Evolutionary conservation across 2,888 invertebrate species (phyloP).

Genomic region (Dendrolimus pini): DNA sequence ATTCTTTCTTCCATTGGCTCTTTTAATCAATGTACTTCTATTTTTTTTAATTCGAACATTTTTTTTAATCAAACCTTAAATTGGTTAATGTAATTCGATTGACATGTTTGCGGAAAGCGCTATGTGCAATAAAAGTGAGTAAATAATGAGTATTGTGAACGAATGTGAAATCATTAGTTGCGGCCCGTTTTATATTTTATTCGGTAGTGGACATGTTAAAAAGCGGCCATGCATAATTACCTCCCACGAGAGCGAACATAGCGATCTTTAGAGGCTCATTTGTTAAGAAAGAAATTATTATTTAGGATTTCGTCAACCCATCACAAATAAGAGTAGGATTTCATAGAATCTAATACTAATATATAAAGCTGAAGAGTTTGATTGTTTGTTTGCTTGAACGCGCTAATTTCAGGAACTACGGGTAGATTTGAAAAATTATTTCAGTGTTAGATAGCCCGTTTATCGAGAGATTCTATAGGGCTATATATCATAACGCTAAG

Average conservation of each 20-base stretch:
- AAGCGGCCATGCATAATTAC: slow-evolving; percentile 75
- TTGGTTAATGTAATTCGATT: background rate
- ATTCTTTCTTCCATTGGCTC: background rate
- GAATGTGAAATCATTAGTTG: slow-evolving; percentile 61
- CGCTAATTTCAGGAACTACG: too few relatives aligned
- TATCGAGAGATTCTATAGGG: too few relatives aligned
- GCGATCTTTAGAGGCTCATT: slow-evolving; percentile 23
- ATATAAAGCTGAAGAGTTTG: too few relatives aligned
- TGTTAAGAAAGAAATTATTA: background rate
- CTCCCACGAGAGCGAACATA: slow-evolving; percentile 52
- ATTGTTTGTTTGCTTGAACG: too few relatives aligned
- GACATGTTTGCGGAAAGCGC: background rate
- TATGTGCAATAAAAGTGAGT: slow-evolving; percentile 2
- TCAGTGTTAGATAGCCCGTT: too few relatives aligned
- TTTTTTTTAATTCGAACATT: background rate
- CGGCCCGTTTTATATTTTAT: slow-evolving; percentile 67
- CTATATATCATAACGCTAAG: too few relatives aligned
- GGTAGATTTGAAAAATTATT: too few relatives aligned
- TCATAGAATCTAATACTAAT: too few relatives aligned
- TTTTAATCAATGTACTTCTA: background rate
- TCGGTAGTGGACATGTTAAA: slow-evolving; percentile 67
- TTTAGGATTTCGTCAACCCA: too few relatives aligned
- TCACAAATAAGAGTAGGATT: too few relatives aligned
- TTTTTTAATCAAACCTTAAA: background rate
- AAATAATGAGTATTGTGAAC: slow-evolving; percentile 17